Percentiles rank a stretch among this genome's conserved stretches.
Evolutionary conservation across 2,888 invertebrate genomes (phyloP).

Genomic region (Serripes groenlandicus): DNA sequence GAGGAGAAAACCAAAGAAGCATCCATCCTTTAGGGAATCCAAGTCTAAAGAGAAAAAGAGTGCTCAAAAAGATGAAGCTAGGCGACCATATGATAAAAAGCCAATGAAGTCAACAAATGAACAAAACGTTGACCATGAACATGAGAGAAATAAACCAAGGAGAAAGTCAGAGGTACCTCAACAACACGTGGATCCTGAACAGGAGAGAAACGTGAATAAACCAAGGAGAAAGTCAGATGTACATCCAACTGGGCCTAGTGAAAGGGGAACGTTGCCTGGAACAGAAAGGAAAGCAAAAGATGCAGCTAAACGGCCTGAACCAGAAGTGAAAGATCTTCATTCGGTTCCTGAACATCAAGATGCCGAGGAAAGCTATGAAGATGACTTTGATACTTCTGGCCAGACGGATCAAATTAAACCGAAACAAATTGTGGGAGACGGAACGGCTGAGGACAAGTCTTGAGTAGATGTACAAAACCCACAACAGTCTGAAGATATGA

Average conservation of each 20-base stretch:
- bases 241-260: neutral
- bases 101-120: neutral
- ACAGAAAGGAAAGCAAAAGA: neutral
- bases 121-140: neutral
- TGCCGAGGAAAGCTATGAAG: neutral
- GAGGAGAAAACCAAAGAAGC: neutral
- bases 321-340: neutral
- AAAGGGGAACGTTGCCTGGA: neutral
- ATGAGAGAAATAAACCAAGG: neutral
- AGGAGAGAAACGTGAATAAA: neutral
- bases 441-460: neutral
- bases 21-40: slow-evolving; percentile 11
- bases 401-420: neutral
- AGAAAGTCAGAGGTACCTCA: neutral
- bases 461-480: neutral
- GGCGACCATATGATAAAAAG: neutral
- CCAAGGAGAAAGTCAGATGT: neutral
- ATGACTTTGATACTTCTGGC: neutral
- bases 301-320: neutral
- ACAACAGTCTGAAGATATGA: neutral
- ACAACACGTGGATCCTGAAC: neutral
- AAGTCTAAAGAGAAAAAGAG: slow-evolving; percentile 14
- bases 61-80: neutral
- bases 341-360: too few relatives aligned
- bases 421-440: neutral